phyloP scores from a whole-genome alignment of 1,140 invertebrate species.

The Pararge aegeria region DNA sequence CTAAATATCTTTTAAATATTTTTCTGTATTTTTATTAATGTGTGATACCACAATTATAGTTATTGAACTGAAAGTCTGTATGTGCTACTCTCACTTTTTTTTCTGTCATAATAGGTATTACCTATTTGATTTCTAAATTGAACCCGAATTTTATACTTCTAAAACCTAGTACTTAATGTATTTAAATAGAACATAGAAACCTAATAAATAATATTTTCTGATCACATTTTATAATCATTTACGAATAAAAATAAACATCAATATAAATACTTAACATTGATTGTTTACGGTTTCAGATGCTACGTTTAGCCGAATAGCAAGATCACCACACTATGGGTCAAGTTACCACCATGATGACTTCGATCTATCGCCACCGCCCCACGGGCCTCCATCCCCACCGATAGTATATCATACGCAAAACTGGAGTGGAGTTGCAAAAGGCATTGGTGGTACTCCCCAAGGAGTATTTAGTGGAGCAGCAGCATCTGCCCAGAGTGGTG shows the following conservation, averaged over 20 bases:
- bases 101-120: no score
- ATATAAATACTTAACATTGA: not conserved
- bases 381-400: constrained; percentile 38
- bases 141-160: no score
- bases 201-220: no score
- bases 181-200: no score
- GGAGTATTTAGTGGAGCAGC: constrained; percentile 64
- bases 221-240: not conserved
- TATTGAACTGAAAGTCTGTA: no score
- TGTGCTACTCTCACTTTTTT: no score
- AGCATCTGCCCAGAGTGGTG: constrained; percentile 40
- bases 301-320: constrained; percentile 31
- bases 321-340: constrained; percentile 40
- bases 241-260: no score
- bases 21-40: no score
- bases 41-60: no score
- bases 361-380: constrained; percentile 35
- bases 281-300: constrained; percentile 33
- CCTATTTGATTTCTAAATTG: no score
- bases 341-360: constrained; percentile 7
- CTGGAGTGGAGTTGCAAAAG: constrained; percentile 53
- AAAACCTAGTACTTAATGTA: no score
- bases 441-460: constrained; percentile 36
- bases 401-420: constrained; percentile 51
- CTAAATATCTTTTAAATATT: no score